Base-by-base conservation (phyloP, 2,888 invertebrate species). In the Hemistola chrysoprasaria region DNA sequence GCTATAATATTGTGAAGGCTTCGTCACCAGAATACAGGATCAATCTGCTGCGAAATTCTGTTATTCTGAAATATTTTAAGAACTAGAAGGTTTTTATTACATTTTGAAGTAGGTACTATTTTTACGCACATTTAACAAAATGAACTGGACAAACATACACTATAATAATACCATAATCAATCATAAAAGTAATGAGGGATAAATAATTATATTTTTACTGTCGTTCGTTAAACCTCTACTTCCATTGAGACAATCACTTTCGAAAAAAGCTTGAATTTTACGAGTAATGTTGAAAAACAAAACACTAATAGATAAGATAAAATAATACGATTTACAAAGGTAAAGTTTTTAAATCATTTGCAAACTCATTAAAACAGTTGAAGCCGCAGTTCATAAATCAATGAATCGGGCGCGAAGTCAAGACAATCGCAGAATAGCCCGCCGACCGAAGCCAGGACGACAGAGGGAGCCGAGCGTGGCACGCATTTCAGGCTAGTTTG, bases 401-500 rank as follows among this genome's bases (percentile, higher is more conserved):
- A 29, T 30, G 10, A 29, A 41, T 28, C 28, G 22, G 30, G 45
- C 36, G 31, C 37, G 41, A 21, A 35, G 41, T 40, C 39, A 45
- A 50, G 46, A 43, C 25, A 53, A 61, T 78, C 67, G 78, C 77
- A 78, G 87, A 87, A 87, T 87, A 67, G 49, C 69, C 56, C 86
- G 62, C 60, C 65, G 62, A 65, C 65, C 60, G 62, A 77, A 80
- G 74, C 71, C 76, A 72, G 78, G 76, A 81, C 71, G 82, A n/a
- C n/a, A n/a, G n/a, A 83, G 81, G 76, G 80, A 16, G 16, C 4
- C 71, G 82, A 83, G 81, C 77, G 80, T 77, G 75, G 80, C 78
- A 82, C 84, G 81, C 83, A 80, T 82, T 79, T 81, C 86, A 74
- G 78, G 74, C 82, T 87, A 88, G 87, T 88, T 84, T 82, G 83